Evolutionary conservation across 2,797 vertebrate species (phyloP), one percentile per base, ranked within the genome.

Genomic region (Crocidura indochinensis): DNA sequence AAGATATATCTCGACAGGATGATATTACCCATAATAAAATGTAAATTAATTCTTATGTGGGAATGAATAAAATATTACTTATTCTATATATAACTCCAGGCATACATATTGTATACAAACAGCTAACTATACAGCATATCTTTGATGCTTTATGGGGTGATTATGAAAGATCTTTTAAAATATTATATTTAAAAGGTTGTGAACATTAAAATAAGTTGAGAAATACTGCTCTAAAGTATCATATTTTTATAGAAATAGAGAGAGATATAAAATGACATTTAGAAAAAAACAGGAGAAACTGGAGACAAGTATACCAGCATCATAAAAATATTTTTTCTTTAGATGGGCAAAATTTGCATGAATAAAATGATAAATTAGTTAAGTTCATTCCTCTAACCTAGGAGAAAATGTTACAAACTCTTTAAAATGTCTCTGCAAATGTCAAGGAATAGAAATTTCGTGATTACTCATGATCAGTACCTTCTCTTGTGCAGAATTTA

Each of bases 351-450:
- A 79, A 47, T 62, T 78, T 51, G 84, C 53, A 82, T 56, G 86
- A 80, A 87, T 85, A 73, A 78, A 84, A 82, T 19, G 79, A 73
- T 53, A 62, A 44, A 71, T 86, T 77, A 72, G 24, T 87, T 94
- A 91, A 81, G 71, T 82, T 91, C 22, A 75, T 92, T 68, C 10
- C n/a, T 90, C 74, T 86, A 80, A 84, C 73, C 46, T 67, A 84
- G 69, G 60, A 81, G 76, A 83, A 80, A 76, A 19, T 84, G 56
- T 88, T 77, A 22, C 12, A 81, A 80, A 62, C n/a, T 89, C 38
- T 92, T 84, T 79, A 64, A 92, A 92, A 87, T 73, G 62, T 91
- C 68, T 83, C 73, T 62, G 51, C 47, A 93, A 90, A 84, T 87
- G 77, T 91, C 83, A 89, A 62, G 51, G 84, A 84, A 78, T 31